Evolutionary conservation across 1,140 invertebrate genomes (phyloP), one percentile per base, ranked within the genome.

Genomic region (Pissodes strobi): DNA sequence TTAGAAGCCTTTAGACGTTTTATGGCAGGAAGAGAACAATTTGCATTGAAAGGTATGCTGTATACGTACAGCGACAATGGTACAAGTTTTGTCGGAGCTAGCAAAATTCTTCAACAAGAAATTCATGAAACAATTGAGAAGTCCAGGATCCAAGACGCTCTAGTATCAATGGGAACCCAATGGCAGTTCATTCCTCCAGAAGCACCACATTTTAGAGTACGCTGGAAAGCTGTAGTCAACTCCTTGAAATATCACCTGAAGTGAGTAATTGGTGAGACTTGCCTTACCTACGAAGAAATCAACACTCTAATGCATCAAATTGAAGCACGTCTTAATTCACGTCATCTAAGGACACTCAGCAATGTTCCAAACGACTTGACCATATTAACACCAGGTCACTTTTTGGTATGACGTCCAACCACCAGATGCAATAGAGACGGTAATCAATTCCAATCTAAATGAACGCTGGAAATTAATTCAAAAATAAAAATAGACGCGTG

Each of bases 121-220:
- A 10, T n/a, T 21, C 13, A n/a, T n/a, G n/a, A 23, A n/a, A n/a
- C 12, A 19, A 51, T 17, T 17, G 5, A 43, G 5, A 8, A n/a
- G 6, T 8, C 30, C 6, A 34, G n/a, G n/a, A 34, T 43, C 6
- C 39, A 12, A 5, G 15, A 43, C 15, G 5, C 9, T 43, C 6
- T 43, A n/a, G 13, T 6, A 21, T 8, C 19, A 12, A 17, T 12
- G 9, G n/a, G 21, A 25, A 48, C 58, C 30, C 6, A 63, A 9
- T 81, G 77, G 77, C 66, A 77, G 56, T 80, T 81, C 60, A 78
- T 71, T 30, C 72, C 71, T 8, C 73, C 74, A 1, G 0, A 15
- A n/a, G 66, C 64, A n/a, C 66, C 72, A 3, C 68, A 77, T 49
- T 79, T 55, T 30, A 66, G 18, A 39, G 43, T 0, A 34, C 6